These are phyloP conservation scores for Octodonta nipae DNA, from an alignment of 2,888 invertebrate genomes.

Conservation along the genomic window DNA sequence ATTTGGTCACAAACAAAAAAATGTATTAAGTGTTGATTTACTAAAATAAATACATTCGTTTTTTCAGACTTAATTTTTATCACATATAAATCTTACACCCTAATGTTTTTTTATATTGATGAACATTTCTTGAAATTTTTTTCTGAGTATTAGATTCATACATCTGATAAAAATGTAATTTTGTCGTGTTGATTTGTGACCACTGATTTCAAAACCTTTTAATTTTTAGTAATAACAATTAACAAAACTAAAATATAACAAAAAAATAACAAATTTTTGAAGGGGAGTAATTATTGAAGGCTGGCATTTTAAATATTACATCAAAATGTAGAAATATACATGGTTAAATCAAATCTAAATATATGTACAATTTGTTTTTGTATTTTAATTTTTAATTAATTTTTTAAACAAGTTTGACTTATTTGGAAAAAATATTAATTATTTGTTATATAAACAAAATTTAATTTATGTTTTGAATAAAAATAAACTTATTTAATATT, in stretches of 20 bases:
- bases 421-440: too few species aligned
- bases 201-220: constrained; percentile 10
- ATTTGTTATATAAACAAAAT: too few species aligned
- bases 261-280: constrained; percentile 20
- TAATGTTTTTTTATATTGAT: constrained; percentile 4
- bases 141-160: constrained; percentile 1
- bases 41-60: constrained; percentile 2
- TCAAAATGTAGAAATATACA: too few species aligned
- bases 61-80: constrained; percentile 6
- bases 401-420: background rate
- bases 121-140: background rate
- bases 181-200: constrained; percentile 7
- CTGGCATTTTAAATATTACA: background rate
- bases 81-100: constrained; percentile 7
- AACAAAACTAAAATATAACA: constrained; percentile 18
- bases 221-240: constrained; percentile 15
- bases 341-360: too few species aligned
- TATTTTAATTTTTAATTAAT: too few species aligned
- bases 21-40: background rate
- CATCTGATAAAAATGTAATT: constrained; percentile 7
- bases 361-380: too few species aligned
- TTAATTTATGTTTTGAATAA: too few species aligned
- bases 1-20: constrained; percentile 1
- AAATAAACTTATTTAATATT: too few species aligned
- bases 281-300: constrained; percentile 7